Conservation (phyloP, 1,140 invertebrate genomes). For the Pseudomyrmex gracilis region DNA sequence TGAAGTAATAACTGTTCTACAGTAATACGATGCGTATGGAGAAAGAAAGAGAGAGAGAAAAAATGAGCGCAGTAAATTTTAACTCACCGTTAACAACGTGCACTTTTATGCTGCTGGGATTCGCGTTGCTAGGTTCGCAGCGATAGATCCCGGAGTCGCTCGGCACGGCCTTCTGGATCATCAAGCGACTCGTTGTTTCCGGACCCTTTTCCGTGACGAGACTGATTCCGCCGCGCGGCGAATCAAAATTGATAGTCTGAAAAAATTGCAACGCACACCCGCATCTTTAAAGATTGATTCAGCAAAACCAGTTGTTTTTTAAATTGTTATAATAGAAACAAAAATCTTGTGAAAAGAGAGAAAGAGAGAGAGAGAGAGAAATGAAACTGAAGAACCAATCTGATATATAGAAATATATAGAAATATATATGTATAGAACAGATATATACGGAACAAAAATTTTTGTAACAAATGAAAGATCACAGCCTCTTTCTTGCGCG, state of each 20-base stretch:
- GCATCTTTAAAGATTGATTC: background rate
- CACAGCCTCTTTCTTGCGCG: too few relatives aligned
- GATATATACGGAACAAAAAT: too few relatives aligned
- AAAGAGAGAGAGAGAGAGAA: too few relatives aligned
- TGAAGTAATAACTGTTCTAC: conserved; percentile 12
- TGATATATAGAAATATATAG: too few relatives aligned
- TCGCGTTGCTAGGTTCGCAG: conserved; percentile 88
- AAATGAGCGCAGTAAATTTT: background rate
- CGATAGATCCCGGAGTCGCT: conserved; percentile 87
- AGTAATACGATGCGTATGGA: background rate
- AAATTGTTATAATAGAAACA: too few relatives aligned
- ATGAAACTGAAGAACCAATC: too few relatives aligned
- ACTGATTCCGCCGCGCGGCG: conserved; percentile 86
- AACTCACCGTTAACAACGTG: conserved; percentile 88
- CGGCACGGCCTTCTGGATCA: conserved; percentile 87
- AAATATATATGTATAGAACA: too few relatives aligned
- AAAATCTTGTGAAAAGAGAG: too few relatives aligned
- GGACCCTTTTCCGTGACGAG: conserved; percentile 87
- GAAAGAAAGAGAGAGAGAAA: background rate
- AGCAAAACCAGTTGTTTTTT: too few relatives aligned
- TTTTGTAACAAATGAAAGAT: too few relatives aligned
- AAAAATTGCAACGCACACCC: conserved; percentile 20
- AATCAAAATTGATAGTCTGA: conserved; percentile 87
- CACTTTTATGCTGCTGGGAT: conserved; percentile 87
- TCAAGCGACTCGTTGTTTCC: conserved; percentile 87